phyloP scores from a whole-genome alignment of 2,888 invertebrate genomes.

The Eupithecia exiguata region DNA sequence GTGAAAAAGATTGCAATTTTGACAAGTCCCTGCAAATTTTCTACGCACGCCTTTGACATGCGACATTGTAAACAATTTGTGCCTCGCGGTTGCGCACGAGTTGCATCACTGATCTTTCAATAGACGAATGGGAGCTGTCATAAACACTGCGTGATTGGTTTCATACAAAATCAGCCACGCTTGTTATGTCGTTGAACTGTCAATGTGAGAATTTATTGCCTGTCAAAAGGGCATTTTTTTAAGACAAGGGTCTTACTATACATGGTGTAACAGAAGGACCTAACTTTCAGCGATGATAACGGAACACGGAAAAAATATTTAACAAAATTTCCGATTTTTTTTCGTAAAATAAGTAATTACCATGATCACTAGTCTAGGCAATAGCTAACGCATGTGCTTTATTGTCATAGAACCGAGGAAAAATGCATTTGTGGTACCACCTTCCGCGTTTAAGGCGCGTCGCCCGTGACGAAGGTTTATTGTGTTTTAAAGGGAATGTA shows the following conservation, averaged over 20 bases:
- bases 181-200: conserved; percentile 10
- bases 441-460: no score
- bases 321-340: no score
- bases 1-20: conserved; percentile 3
- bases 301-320: no score
- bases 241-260: neutral
- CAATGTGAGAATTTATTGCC: conserved; percentile 1
- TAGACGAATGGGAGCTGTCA: conserved; percentile 11
- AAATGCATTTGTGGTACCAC: no score
- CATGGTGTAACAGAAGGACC: no score
- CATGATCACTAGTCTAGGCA: no score
- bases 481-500: no score
- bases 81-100: neutral
- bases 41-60: neutral
- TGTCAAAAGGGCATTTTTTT: conserved; percentile 5
- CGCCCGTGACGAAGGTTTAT: no score
- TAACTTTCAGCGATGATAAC: no score
- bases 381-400: no score
- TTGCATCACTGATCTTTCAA: conserved; percentile 13
- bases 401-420: no score
- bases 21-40: conserved; percentile 6
- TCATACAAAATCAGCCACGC: conserved; percentile 15
- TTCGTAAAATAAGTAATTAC: no score
- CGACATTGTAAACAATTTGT: neutral
- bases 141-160: conserved; percentile 6